These are phyloP conservation scores for Hemistola chrysoprasaria DNA, from an alignment of 2,888 invertebrate genomes.

Conservation along the genomic window DNA sequence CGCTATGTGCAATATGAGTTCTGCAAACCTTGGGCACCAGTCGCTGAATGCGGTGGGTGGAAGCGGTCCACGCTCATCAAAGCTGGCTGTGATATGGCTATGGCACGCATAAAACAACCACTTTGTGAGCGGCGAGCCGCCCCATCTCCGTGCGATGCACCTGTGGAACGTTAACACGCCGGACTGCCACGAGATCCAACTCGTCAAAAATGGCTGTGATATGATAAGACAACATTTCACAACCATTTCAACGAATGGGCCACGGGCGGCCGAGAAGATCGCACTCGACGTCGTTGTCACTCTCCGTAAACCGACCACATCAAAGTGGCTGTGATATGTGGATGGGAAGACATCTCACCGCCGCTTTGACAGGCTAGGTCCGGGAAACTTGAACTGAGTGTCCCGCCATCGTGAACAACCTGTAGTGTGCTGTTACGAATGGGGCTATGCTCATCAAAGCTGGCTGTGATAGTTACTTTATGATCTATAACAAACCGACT, in stretches of 20 bases:
- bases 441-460: slow-evolving; percentile 95
- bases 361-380: slow-evolving; percentile 92
- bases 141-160: slow-evolving; percentile 15
- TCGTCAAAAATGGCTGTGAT: slow-evolving; percentile 99
- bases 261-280: slow-evolving; percentile 40
- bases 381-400: slow-evolving; percentile 56
- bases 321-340: slow-evolving; percentile 99
- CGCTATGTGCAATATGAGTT: slow-evolving; percentile 7
- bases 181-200: slow-evolving; percentile 85
- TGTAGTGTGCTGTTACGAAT: slow-evolving; percentile 45
- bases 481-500: slow-evolving; percentile 92
- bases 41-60: slow-evolving; percentile 10
- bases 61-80: slow-evolving; percentile 91
- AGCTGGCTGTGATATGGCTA: slow-evolving; percentile 98
- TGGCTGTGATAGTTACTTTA: slow-evolving; percentile 93
- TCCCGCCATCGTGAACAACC: background rate
- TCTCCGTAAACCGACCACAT: slow-evolving; percentile 88
- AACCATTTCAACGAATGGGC: slow-evolving; percentile 90
- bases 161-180: background rate
- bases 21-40: no score
- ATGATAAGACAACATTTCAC: slow-evolving; percentile 87
- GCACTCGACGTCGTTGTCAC: background rate
- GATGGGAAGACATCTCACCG: slow-evolving; percentile 87
- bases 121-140: slow-evolving; percentile 89
- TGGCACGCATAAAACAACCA: slow-evolving; percentile 91